phyloP scores from a whole-genome alignment of 2,888 invertebrate genomes.

The Drosophila vallismaia region DNA sequence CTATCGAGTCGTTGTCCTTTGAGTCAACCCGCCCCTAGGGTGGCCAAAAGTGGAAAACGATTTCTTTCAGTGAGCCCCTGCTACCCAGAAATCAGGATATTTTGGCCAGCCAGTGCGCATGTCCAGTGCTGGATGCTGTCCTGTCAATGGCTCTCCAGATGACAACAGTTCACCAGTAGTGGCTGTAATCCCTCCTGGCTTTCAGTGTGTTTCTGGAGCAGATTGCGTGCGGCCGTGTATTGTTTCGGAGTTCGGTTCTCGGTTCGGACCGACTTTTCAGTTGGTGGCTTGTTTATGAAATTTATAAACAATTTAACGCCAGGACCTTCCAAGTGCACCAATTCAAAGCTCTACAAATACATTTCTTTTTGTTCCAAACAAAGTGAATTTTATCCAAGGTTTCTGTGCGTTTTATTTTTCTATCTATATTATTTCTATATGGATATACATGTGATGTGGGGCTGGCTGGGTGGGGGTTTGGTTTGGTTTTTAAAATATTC shows the following conservation, averaged over 20 bases:
- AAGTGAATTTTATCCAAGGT: background rate
- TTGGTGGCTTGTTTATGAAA: conserved; percentile 15
- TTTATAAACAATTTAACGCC: conserved; percentile 20
- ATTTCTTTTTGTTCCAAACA: background rate
- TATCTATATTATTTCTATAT: background rate
- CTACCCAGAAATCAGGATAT: conserved; percentile 6
- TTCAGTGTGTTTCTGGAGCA: conserved; percentile 64
- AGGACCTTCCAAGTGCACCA: background rate
- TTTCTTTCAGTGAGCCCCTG: background rate
- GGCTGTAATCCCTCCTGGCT: conserved; percentile 38
- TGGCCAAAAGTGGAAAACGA: background rate
- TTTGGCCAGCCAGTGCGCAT: conserved; percentile 24
- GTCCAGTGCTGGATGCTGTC: conserved; percentile 32
- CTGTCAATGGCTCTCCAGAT: conserved; percentile 41
- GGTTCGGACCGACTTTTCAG: conserved; percentile 10
- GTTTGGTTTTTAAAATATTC: conserved; percentile 51
- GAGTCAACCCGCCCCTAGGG: background rate
- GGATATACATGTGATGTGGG: background rate
- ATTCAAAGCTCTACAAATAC: background rate
- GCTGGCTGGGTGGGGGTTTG: conserved; percentile 22
- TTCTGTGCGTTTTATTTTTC: background rate
- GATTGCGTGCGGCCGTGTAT: conserved; percentile 67
- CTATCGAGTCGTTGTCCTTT: too few species aligned
- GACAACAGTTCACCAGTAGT: conserved; percentile 44
- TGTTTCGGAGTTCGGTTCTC: conserved; percentile 9